phyloP scores from a whole-genome alignment of 2,797 vertebrate species.

The Tinamus major region DNA sequence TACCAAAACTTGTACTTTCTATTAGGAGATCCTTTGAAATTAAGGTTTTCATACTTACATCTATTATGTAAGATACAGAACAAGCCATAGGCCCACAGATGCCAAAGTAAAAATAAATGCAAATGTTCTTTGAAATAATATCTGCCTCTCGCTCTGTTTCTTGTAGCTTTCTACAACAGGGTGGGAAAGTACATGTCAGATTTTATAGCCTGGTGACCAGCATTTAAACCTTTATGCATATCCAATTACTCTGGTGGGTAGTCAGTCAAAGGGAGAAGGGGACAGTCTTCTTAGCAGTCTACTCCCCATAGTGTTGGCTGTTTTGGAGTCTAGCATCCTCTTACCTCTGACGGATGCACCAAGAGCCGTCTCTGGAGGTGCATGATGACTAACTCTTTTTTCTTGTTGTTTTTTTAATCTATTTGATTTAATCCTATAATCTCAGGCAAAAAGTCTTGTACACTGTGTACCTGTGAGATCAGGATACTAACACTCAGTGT shows the following conservation, averaged over 20 bases:
- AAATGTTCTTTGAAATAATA: background rate
- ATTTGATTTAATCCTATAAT: background rate
- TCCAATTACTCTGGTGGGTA: background rate
- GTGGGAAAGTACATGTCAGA: background rate
- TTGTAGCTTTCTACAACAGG: background rate
- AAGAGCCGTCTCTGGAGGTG: fast-evolving
- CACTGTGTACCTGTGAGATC: background rate
- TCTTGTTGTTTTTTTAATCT: background rate
- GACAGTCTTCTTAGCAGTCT: background rate
- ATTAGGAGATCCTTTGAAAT: background rate
- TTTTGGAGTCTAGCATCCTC: background rate
- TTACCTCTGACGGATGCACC: background rate
- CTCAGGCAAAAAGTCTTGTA: background rate
- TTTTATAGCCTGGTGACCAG: background rate
- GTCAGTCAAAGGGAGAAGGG: background rate
- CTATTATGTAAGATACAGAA: background rate
- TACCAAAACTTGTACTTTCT: background rate
- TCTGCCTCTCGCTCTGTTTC: background rate
- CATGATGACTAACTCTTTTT: background rate
- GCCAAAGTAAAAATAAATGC: background rate
- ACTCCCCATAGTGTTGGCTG: fast-evolving
- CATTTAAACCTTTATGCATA: background rate
- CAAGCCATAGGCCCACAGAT: background rate
- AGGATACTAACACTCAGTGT: background rate
- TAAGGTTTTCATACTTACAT: background rate